phyloP scores from a whole-genome alignment of 2,113 vertebrate species.

The Rhegmatorhina hoffmannsi region DNA sequence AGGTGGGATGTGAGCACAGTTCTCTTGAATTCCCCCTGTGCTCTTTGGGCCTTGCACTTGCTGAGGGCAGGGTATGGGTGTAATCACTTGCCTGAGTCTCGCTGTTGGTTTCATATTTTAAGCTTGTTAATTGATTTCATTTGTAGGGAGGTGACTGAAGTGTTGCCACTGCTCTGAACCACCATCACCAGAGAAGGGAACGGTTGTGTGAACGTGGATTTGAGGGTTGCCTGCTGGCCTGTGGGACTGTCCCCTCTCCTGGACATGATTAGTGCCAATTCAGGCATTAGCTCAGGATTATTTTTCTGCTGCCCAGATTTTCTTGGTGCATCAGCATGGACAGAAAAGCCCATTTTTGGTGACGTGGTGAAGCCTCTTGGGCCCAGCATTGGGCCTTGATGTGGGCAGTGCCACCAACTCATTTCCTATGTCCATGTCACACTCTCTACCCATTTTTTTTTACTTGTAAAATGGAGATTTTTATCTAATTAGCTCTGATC shows the following conservation, averaged over 20 bases:
- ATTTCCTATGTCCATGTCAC: neutral
- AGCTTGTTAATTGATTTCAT: neutral
- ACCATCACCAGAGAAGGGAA: neutral
- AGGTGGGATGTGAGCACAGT: fast-evolving
- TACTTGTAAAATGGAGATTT: neutral
- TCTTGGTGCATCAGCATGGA: neutral
- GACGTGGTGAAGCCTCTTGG: neutral
- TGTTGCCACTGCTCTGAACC: neutral
- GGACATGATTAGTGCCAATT: neutral
- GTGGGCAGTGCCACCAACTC: neutral
- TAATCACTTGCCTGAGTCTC: neutral
- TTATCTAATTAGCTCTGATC: neutral
- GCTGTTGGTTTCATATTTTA: neutral
- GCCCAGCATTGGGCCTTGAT: neutral
- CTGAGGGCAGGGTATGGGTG: neutral
- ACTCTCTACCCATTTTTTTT: neutral
- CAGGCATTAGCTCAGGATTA: neutral
- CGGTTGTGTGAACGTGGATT: neutral
- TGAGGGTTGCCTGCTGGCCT: neutral
- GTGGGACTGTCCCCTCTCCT: neutral
- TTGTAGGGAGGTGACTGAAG: neutral
- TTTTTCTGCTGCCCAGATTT: neutral
- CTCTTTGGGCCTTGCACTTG: neutral
- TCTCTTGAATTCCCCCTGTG: neutral
- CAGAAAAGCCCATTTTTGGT: neutral